Conservation (phyloP, 2,113 vertebrate genomes). For the Siphamia tubifer region DNA sequence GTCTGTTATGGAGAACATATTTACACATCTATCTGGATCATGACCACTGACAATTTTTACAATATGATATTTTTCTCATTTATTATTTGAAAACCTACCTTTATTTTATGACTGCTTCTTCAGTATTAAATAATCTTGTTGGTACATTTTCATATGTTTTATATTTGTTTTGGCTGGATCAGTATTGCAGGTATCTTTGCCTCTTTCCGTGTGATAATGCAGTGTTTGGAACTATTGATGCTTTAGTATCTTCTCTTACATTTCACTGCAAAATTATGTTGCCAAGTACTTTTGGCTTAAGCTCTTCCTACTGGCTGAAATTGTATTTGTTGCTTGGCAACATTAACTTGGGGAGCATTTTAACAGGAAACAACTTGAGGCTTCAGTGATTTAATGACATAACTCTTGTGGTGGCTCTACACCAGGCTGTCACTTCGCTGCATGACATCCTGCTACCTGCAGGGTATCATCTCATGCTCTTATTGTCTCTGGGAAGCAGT, state of each 20-base stretch:
- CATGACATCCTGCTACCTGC: slow-evolving; percentile 45
- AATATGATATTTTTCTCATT: too few species aligned
- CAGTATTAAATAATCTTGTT: too few species aligned
- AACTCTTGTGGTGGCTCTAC: slow-evolving; percentile 13
- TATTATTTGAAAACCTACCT: too few species aligned
- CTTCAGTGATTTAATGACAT: slow-evolving; percentile 50
- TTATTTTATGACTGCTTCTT: too few species aligned
- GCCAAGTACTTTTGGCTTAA: slow-evolving; percentile 32
- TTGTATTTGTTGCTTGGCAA: slow-evolving; percentile 66
- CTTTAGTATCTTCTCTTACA: not conserved
- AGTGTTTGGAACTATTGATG: not conserved
- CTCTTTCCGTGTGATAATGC: not conserved
- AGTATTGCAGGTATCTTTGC: too few species aligned
- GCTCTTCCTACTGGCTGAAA: slow-evolving; percentile 7
- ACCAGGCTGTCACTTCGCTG: slow-evolving; percentile 20
- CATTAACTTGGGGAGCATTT: slow-evolving; percentile 42
- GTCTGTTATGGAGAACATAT: too few species aligned
- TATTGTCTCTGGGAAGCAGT: slow-evolving; percentile 11
- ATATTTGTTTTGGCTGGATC: too few species aligned
- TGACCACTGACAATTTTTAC: too few species aligned
- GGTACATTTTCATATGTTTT: too few species aligned
- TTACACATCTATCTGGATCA: too few species aligned
- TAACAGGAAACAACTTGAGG: slow-evolving; percentile 44
- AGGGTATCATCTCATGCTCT: slow-evolving; percentile 30
- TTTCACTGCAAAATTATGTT: slow-evolving; percentile 2